phyloP scores from a whole-genome alignment of 30 jellyfish, hydroid and myxozoan species.

The Nemopilema nomurai region DNA sequence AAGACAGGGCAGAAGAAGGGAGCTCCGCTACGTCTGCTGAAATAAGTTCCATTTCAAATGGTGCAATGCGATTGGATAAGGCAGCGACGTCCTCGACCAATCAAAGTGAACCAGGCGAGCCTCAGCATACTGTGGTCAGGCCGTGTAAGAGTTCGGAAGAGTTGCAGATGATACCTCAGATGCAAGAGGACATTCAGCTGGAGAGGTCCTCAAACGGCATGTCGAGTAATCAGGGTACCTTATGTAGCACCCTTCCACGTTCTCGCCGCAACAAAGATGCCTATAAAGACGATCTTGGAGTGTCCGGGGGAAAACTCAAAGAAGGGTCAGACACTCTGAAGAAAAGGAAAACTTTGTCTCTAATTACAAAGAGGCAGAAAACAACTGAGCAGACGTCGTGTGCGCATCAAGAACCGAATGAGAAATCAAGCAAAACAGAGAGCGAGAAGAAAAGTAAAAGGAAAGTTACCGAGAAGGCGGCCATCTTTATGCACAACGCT shows the following conservation, averaged over 20 bases:
- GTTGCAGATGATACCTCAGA: background rate
- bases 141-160: background rate
- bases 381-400: background rate
- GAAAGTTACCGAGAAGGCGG: conserved; percentile 45
- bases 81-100: background rate
- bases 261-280: background rate
- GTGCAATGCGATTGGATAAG: background rate
- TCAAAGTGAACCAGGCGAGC: background rate
- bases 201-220: background rate
- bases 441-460: conserved; percentile 32
- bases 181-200: background rate
- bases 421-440: background rate
- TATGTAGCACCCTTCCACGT: background rate
- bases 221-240: background rate
- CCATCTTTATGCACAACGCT: conserved; percentile 66
- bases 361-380: conserved; percentile 11
- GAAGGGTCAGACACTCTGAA: background rate
- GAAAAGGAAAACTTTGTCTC: background rate
- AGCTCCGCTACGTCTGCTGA: no score
- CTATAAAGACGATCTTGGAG: background rate
- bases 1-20: no score
- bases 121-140: background rate
- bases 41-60: no score
- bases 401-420: conserved; percentile 1
- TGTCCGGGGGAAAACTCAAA: background rate